Base-by-base conservation (phyloP, 2,113 vertebrate genomes). In the Notothenia rossii region DNA sequence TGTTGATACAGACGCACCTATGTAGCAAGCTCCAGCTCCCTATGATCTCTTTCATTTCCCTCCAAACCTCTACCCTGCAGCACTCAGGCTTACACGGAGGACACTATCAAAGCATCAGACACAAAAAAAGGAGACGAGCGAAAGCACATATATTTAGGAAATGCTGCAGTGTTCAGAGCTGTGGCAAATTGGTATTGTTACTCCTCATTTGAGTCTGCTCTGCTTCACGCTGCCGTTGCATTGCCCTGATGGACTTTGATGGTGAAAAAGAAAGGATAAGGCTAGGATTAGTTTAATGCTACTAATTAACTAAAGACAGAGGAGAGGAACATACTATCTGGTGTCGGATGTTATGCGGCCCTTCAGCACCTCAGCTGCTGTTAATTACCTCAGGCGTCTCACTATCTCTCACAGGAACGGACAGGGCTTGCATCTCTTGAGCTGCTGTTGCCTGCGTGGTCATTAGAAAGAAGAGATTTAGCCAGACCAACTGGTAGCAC, bases 221-320 rank as follows among this genome's bases (percentile, higher is more conserved):
- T 74, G 81, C 89, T 74, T 86, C 73, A 71, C 84, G 61, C 81
- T 86, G 80, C 82, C 63, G 15, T 69, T 82, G 81, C 88, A 72
- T 85, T 87, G 84, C 66, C 77, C 75, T 73, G 61, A 67, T 67
- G 67, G 79, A 91, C 82, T 90, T 91, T 90, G 84, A 90, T 86
- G 85, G 70, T 75, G 72, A 59, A 89, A 78, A 67, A 81, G 70
- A 83, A 87, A 65, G 82, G 77, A 81, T 75, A 77, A 82, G 76
- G 79, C 78, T 65, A 72, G 86, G 89, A 92, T 92, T 93, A 87
- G 86, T 90, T 92, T 90, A 87, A 90, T 91, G 85, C 87, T 62
- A 43, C 90, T 90, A 93, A 94, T 93, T 93, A 94, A 91, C 82
- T 86, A 83, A 89, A 86, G 88, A 84, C 81, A 77, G 85, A 91